Percentiles rank a stretch among this genome's conserved stretches.
Conservation (phyloP, 2,888 invertebrate species). For the Anaspis maculata region DNA sequence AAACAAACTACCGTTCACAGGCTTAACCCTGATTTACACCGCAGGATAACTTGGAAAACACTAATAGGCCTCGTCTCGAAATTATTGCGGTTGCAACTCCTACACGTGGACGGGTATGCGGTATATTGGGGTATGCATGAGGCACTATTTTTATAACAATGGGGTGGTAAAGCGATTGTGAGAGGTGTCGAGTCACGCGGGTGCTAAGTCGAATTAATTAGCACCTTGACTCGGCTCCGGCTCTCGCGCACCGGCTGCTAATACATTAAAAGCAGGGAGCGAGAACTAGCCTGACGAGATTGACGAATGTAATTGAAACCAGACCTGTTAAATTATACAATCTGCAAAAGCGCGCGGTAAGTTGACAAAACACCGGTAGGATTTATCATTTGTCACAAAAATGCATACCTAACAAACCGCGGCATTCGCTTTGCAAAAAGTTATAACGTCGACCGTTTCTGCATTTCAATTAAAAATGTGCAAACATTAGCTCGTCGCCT, state of each 20-base stretch:
- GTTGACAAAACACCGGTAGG: conserved; percentile 35
- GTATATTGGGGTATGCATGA: no score
- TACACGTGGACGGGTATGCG: no score
- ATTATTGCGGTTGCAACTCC: conserved; percentile 3
- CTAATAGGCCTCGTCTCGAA: conserved; percentile 5
- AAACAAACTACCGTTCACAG: conserved; percentile 26
- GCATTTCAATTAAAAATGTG: conserved; percentile 39
- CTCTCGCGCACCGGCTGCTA: conserved; percentile 6
- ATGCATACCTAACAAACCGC: conserved; percentile 40
- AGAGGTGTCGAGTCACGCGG: not conserved
- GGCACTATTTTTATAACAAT: conserved; percentile 2
- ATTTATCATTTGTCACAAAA: conserved; percentile 38
- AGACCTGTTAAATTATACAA: conserved; percentile 34
- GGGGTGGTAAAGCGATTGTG: not conserved
- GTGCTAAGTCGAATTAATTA: conserved; percentile 16
- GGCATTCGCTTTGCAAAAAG: conserved; percentile 25
- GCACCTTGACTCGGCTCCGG: conserved; percentile 11
- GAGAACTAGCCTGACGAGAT: conserved; percentile 16
- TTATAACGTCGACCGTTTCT: conserved; percentile 27
- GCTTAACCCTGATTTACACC: conserved; percentile 17
- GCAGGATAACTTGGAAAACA: conserved; percentile 9
- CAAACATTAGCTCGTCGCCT: conserved; percentile 37
- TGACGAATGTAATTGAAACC: conserved; percentile 27
- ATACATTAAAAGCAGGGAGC: conserved; percentile 17
- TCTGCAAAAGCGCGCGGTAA: conserved; percentile 27